Conservation (phyloP, 2,888 invertebrate species). For the Venusia cambrica region DNA sequence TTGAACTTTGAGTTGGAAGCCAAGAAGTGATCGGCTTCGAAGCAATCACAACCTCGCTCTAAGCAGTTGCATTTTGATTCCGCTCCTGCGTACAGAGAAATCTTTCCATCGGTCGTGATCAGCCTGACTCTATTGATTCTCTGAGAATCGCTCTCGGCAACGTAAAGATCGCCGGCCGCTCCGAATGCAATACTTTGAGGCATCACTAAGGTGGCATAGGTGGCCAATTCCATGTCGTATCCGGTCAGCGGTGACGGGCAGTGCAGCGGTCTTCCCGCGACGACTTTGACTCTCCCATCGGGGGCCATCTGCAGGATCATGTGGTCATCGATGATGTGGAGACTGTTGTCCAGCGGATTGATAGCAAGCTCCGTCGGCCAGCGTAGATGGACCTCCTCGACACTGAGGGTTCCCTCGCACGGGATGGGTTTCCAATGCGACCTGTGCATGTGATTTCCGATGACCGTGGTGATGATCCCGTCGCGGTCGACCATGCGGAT, state of each 20-base stretch:
- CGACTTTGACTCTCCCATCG: constrained; percentile 94
- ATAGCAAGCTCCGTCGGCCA: constrained; percentile 98
- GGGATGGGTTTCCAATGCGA: constrained; percentile 97
- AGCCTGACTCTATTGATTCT: constrained; percentile 94
- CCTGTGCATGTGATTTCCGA: constrained; percentile 95
- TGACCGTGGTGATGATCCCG: constrained; percentile 94
- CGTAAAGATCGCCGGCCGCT: constrained; percentile 94
- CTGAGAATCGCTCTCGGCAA: constrained; percentile 97
- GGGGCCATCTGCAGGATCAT: constrained; percentile 96
- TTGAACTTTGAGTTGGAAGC: constrained; percentile 97
- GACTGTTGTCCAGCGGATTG: constrained; percentile 95
- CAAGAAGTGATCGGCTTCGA: constrained; percentile 93
- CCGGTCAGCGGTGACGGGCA: constrained; percentile 92
- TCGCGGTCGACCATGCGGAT: constrained; percentile 95
- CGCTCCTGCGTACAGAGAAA: constrained; percentile 95
- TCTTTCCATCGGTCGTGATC: constrained; percentile 96
- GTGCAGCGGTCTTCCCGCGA: constrained; percentile 95
- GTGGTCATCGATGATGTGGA: constrained; percentile 98
- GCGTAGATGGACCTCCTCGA: constrained; percentile 95
- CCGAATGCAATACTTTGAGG: constrained; percentile 97
- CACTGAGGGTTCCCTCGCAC: constrained; percentile 93
- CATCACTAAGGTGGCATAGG: constrained; percentile 94
- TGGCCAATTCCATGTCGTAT: constrained; percentile 92
- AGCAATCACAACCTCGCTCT: constrained; percentile 95
- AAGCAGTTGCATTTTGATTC: constrained; percentile 96